Evolutionary conservation across 2,113 vertebrate species (phyloP).

Genomic region (Malurus melanocephalus): DNA sequence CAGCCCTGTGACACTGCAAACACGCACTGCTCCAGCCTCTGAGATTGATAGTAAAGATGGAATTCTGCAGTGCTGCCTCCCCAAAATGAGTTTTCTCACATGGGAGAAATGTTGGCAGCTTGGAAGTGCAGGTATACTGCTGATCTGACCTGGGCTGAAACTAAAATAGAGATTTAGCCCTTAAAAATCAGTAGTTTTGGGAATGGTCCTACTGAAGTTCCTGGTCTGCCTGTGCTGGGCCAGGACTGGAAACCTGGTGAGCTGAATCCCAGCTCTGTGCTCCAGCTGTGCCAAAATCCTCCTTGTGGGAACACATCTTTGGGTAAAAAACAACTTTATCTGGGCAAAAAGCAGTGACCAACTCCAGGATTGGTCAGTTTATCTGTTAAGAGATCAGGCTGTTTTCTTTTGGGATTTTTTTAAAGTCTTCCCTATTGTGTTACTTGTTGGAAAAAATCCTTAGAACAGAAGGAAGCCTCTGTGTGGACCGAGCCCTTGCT

Average conservation of each 20-base stretch:
- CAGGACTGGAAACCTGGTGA: background rate
- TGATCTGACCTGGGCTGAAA: background rate
- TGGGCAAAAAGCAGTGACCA: background rate
- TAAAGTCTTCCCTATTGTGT: rapidly evolving
- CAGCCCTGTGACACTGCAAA: background rate
- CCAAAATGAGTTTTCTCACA: background rate
- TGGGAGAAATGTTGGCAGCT: background rate
- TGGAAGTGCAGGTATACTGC: rapidly evolving
- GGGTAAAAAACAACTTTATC: background rate
- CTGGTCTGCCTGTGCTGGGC: background rate
- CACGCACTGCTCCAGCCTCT: background rate
- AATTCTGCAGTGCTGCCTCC: background rate
- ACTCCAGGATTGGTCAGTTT: background rate
- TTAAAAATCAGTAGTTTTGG: background rate
- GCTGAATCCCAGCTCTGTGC: background rate
- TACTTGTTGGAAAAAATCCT: background rate
- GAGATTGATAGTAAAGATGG: rapidly evolving
- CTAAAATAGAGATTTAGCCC: background rate
- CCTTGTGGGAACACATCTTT: background rate
- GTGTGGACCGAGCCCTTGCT: background rate
- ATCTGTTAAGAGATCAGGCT: background rate
- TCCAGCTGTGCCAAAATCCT: background rate
- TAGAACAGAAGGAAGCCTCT: background rate
- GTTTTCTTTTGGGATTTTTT: background rate
- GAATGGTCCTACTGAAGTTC: background rate